A percentile compares a stretch with the other conserved stretches of the same genome.
Evolutionary conservation across 2,113 vertebrate species (phyloP).

Genomic region (Casuarius casuarius): DNA sequence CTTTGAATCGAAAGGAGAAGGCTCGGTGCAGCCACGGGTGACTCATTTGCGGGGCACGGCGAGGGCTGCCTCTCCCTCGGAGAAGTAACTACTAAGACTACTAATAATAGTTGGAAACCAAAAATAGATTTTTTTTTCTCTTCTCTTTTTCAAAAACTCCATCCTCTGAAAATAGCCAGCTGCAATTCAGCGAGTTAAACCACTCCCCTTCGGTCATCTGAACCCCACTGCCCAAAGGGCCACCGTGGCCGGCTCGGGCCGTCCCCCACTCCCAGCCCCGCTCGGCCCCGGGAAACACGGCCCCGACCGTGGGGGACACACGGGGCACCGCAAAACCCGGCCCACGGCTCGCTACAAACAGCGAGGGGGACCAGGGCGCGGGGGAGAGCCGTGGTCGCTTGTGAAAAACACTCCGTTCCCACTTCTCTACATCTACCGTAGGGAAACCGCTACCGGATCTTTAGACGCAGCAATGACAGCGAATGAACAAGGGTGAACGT

Average conservation of each 20-base stretch:
- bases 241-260: not conserved
- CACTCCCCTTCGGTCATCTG: slow-evolving; percentile 6
- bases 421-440: not conserved
- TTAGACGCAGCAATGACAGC: slow-evolving; percentile 38
- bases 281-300: not conserved
- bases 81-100: slow-evolving; percentile 22
- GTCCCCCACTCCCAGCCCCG: not conserved
- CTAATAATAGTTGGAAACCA: slow-evolving; percentile 59
- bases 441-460: not conserved
- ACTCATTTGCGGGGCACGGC: not conserved
- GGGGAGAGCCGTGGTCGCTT: fast-evolving
- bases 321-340: not conserved
- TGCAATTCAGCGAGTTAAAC: slow-evolving; percentile 28
- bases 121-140: not conserved
- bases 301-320: not conserved
- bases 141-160: slow-evolving; percentile 22
- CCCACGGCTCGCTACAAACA: not conserved
- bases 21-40: slow-evolving; percentile 13
- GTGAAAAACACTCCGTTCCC: slow-evolving; percentile 5
- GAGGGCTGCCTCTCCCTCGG: not conserved
- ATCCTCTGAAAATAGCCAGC: slow-evolving; percentile 52
- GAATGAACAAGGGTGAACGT: not conserved
- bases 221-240: not conserved
- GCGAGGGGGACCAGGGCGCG: not conserved
- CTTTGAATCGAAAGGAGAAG: not conserved